Percentiles rank a stretch among this genome's conserved stretches.
Conservation (phyloP, 2,113 vertebrate species). For the Sinocyclocheilus anophthalmus region DNA sequence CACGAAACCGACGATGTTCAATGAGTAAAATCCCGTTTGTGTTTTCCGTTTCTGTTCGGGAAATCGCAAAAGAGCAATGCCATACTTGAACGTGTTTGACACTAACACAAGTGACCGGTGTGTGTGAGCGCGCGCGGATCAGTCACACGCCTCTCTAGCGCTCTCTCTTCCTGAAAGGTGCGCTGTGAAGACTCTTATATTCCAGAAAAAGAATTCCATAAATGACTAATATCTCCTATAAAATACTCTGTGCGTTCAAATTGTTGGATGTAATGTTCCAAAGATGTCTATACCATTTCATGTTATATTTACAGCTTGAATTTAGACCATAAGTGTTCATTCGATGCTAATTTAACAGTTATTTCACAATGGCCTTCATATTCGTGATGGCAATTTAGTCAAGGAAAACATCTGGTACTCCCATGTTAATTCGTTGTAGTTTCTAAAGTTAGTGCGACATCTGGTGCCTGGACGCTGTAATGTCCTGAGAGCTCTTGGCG, state of each 20-base stretch:
- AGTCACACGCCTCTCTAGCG: background rate
- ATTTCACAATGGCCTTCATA: background rate
- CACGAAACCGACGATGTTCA: background rate
- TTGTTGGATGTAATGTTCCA: background rate
- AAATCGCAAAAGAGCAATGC: background rate
- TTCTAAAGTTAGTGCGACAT: conserved; percentile 24
- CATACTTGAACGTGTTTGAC: conserved; percentile 20
- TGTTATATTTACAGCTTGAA: background rate
- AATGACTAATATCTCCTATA: background rate
- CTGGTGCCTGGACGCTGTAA: background rate
- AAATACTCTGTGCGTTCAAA: background rate
- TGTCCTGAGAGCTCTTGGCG: background rate
- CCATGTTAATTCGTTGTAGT: background rate
- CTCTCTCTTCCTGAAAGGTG: conserved; percentile 33
- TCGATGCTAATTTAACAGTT: background rate
- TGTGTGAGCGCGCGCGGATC: conserved; percentile 17
- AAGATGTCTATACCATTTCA: background rate
- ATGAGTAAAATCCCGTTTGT: background rate
- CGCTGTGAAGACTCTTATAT: background rate
- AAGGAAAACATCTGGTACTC: background rate
- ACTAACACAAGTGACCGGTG: background rate
- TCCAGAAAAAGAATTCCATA: background rate
- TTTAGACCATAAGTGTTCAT: background rate
- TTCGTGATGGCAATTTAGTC: background rate
- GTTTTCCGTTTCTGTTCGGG: background rate